Evolutionary conservation across 1,140 invertebrate species (phyloP), one percentile per base, ranked within the genome.

Genomic region (Drosophila arizonae): DNA sequence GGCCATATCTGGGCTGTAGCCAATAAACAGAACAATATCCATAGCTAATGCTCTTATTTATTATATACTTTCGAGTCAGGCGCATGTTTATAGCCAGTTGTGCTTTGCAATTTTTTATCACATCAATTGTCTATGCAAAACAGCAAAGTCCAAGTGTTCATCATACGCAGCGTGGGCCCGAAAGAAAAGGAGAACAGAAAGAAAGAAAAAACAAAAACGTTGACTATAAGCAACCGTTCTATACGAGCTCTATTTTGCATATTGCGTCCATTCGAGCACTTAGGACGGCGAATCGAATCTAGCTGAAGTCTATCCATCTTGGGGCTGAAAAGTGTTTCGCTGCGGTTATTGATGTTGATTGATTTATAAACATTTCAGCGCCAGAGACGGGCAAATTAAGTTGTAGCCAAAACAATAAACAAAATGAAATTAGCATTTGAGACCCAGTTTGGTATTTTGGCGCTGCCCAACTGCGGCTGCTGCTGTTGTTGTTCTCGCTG

Each of bases 381-480:
- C 56, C 26, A 50, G 33, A 66, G 67, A 60, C 54, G 70, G 68
- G 64, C 76, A 86, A 82, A 87, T 87, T 82, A 88, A 79, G 80
- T 88, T 84, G 79, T 84, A 75, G 74, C 70, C 70, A 89, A 89
- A 89, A 88, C 71, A 88, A 88, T 89, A 88, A 85, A 89, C 80
- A 84, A 80, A 88, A 88, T 84, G 54, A 78, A 84, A 88, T 88
- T 80, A 88, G 84, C 77, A 80, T 88, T 74, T 51, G 58, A 76
- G 62, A 51, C 48, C 10, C 62, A 57, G 74, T 65, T 55, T 48
- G 61, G 30, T 57, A 33, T 56, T 55, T 48, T 39, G 26, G 41
- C 63, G 28, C 46, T 50, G 17, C 26, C 54, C 51, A 66, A 70
- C 71, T 81, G 78, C 81, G 72, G 81, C 10, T 55, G n/a, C n/a